Evolutionary conservation across 2,888 invertebrate genomes (phyloP).

Genomic region (Apodemia zela): DNA sequence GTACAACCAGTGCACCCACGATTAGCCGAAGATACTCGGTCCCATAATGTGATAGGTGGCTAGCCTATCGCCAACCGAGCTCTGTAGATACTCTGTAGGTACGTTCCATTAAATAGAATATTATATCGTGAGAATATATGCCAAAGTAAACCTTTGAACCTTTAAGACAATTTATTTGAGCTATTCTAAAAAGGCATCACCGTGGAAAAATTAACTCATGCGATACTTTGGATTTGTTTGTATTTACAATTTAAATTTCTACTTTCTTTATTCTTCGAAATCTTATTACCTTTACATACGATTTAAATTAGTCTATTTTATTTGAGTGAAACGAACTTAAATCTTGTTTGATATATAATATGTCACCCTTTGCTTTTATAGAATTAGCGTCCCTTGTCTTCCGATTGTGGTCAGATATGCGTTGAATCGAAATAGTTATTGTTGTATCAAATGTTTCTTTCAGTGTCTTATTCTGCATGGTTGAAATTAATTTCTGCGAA

Average conservation of each 20-base stretch:
- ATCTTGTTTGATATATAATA: slow-evolving; percentile 26
- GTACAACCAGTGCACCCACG: no score
- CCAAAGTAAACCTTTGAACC: slow-evolving; percentile 38
- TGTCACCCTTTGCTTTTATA: slow-evolving; percentile 68
- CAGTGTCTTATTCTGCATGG: no score
- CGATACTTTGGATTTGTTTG: slow-evolving; percentile 51
- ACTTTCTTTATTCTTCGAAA: not conserved
- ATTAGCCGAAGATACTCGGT: no score
- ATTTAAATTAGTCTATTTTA: slow-evolving; percentile 2
- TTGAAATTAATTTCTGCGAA: no score
- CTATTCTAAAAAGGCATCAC: slow-evolving; percentile 67
- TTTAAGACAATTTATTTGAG: slow-evolving; percentile 49
- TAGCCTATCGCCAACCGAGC: no score
- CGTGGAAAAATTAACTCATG: slow-evolving; percentile 72
- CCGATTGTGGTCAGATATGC: slow-evolving; percentile 62
- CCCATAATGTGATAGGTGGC: no score
- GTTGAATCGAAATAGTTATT: no score
- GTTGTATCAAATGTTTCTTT: no score
- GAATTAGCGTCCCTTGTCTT: slow-evolving; percentile 64
- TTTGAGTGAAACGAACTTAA: slow-evolving; percentile 1
- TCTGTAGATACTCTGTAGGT: not conserved
- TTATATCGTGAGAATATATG: slow-evolving; percentile 53
- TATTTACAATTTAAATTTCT: not conserved
- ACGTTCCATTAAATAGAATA: not conserved
- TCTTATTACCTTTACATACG: slow-evolving; percentile 16